phyloP scores from a whole-genome alignment of 2,113 vertebrate species.

The Podiceps cristatus region DNA sequence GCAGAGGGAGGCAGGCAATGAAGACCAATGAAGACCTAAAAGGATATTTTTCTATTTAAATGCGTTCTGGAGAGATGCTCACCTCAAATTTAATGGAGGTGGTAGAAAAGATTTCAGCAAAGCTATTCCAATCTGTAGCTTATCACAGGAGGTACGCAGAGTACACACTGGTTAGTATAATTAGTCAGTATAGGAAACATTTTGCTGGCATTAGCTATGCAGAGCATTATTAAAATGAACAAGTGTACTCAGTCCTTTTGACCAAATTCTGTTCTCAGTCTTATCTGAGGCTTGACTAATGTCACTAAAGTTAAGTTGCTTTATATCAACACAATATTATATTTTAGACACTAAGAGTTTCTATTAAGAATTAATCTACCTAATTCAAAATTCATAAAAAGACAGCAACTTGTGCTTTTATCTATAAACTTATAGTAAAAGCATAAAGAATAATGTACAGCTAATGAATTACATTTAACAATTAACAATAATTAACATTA shows the following conservation, averaged over 20 bases:
- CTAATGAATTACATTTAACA: background rate
- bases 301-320: background rate
- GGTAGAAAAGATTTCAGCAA: background rate
- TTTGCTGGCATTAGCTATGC: background rate
- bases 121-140: background rate
- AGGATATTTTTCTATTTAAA: background rate
- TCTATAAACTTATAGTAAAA: background rate
- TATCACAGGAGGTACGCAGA: background rate
- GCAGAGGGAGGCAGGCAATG: background rate
- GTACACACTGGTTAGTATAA: background rate
- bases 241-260: background rate
- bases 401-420: background rate
- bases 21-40: background rate
- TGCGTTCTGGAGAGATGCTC: background rate
- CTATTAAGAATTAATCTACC: background rate
- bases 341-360: background rate
- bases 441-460: background rate
- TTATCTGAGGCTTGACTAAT: background rate
- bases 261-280: background rate
- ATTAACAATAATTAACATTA: background rate
- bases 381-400: background rate
- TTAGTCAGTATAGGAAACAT: background rate
- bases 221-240: background rate
- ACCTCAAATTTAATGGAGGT: background rate
- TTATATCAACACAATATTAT: background rate